Evolutionary conservation across 2,888 invertebrate genomes (phyloP).

Genomic region (Eupithecia centaureata): DNA sequence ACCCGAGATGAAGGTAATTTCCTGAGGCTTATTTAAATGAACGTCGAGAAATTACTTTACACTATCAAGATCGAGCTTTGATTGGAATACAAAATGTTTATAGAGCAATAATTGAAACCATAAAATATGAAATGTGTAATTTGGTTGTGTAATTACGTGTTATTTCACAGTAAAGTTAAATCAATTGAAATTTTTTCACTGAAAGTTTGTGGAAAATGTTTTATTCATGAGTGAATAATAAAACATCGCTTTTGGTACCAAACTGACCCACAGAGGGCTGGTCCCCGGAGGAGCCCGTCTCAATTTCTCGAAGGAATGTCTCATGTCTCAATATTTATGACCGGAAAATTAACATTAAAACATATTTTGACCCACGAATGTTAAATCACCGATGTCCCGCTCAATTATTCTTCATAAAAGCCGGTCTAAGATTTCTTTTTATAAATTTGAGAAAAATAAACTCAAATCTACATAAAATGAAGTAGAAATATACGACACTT

Average conservation of each 20-base stretch:
- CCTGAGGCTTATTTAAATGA: conserved; percentile 59
- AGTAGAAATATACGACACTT: conserved; percentile 39
- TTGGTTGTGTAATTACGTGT: neutral
- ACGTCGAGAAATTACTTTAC: conserved; percentile 53
- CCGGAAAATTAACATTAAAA: conserved; percentile 78
- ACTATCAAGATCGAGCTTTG: conserved; percentile 53
- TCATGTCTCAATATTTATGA: conserved; percentile 81
- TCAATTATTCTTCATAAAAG: conserved; percentile 50
- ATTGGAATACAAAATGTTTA: conserved; percentile 39
- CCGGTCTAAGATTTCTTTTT: conserved; percentile 45
- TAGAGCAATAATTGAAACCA: conserved; percentile 18
- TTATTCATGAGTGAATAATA: conserved; percentile 38
- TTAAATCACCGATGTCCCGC: conserved; percentile 60
- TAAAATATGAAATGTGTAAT: conserved; percentile 6
- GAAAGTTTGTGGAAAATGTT: conserved; percentile 25
- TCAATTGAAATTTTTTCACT: conserved; percentile 6
- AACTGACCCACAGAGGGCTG: conserved; percentile 55
- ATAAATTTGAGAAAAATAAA: conserved; percentile 34
- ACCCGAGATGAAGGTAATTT: conserved; percentile 40
- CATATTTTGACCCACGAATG: conserved; percentile 67
- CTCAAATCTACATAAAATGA: conserved; percentile 35
- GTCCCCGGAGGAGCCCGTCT: conserved; percentile 31
- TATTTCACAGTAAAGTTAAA: conserved; percentile 12
- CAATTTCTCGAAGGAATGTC: conserved; percentile 60
- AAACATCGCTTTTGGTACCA: conserved; percentile 41